These are phyloP conservation scores for Acanthopleura granulata DNA, from an alignment of 2,888 invertebrate genomes.

Conservation along the genomic window DNA sequence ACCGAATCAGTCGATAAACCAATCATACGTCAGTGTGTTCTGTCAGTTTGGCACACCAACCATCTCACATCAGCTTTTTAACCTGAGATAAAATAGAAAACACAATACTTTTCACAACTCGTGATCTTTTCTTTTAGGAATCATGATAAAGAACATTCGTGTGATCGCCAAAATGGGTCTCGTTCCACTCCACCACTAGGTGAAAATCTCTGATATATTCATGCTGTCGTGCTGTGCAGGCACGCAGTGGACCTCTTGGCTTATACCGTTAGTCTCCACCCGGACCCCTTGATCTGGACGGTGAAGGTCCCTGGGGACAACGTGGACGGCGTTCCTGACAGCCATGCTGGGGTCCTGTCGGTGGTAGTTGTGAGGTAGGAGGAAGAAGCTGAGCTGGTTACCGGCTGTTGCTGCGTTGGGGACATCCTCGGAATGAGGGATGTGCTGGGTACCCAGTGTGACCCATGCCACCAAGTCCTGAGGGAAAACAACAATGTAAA, in stretches of 20 bases:
- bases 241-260: not conserved
- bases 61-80: too few species aligned
- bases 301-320: not conserved
- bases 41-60: too few species aligned
- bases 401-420: constrained; percentile 57
- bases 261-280: not conserved
- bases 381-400: constrained; percentile 50
- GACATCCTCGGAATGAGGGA: constrained; percentile 63
- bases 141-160: too few species aligned
- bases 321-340: constrained; percentile 47
- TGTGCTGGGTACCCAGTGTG: constrained; percentile 59
- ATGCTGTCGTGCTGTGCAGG: not conserved
- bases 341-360: constrained; percentile 58
- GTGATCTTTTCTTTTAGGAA: too few species aligned
- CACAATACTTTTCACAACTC: too few species aligned
- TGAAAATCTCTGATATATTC: not conserved
- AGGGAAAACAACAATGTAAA: constrained; percentile 20
- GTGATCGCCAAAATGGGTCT: too few species aligned
- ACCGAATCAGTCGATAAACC: too few species aligned
- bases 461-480: constrained; percentile 66
- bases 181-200: not conserved
- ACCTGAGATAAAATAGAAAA: too few species aligned
- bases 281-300: not conserved
- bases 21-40: too few species aligned
- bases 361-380: constrained; percentile 65